phyloP scores from a whole-genome alignment of 1,140 invertebrate species.

The Reticulitermes speratus region DNA sequence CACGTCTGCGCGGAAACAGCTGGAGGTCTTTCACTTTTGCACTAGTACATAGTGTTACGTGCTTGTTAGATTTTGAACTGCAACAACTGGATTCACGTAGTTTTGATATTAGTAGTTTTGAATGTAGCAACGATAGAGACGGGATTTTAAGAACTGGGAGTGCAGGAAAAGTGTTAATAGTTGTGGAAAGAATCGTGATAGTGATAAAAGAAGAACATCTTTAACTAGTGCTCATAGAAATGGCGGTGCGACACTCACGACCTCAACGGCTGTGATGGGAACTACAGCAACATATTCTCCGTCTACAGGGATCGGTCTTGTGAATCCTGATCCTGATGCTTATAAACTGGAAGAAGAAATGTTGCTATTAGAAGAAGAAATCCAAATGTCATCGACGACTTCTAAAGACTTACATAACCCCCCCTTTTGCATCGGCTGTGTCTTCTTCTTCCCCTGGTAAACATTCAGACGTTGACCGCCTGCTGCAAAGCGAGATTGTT shows the following conservation, averaged over 20 bases:
- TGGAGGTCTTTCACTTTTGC: no score
- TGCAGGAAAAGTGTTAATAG: no score
- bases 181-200: background rate
- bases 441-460: conserved; percentile 31
- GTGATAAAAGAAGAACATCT: background rate
- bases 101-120: conserved; percentile 25
- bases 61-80: background rate
- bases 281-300: background rate
- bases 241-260: background rate
- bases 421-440: conserved; percentile 28
- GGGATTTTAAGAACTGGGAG: background rate
- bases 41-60: no score
- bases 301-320: conserved; percentile 36
- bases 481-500: conserved; percentile 47
- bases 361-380: conserved; percentile 31
- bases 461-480: background rate
- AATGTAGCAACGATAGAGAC: conserved; percentile 14
- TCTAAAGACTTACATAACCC: background rate
- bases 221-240: background rate
- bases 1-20: no score
- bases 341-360: conserved; percentile 38
- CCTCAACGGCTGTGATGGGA: background rate
- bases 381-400: conserved; percentile 35
- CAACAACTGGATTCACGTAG: conserved; percentile 13
- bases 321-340: conserved; percentile 41